These are phyloP conservation scores for Leptoclinus maculatus DNA, from an alignment of 2,797 vertebrate genomes.

Conservation along the genomic window DNA sequence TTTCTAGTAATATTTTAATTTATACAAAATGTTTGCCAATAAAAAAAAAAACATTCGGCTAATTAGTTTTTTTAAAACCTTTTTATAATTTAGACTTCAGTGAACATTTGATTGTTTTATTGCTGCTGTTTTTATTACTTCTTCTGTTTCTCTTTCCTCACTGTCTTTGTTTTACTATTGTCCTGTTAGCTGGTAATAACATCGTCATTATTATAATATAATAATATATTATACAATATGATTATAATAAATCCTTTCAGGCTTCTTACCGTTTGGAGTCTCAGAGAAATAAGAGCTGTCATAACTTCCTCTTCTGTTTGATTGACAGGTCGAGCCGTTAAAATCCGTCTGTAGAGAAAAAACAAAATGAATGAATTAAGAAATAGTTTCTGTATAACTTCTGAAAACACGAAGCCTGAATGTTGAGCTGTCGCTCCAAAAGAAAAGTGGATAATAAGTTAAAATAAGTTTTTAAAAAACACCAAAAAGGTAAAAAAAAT, in stretches of 20 bases:
- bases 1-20: background rate
- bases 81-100: background rate
- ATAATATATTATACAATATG: no score
- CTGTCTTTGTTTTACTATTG: background rate
- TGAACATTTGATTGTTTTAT: background rate
- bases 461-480: background rate
- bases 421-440: background rate
- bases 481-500: background rate
- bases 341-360: slow-evolving; percentile 88
- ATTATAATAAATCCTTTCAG: slow-evolving; percentile 25
- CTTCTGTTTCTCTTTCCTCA: background rate
- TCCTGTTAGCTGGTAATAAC: background rate
- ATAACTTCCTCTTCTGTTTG: slow-evolving; percentile 86
- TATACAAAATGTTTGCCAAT: background rate
- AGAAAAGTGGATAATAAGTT: background rate
- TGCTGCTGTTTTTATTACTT: background rate
- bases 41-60: background rate
- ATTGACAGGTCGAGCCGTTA: slow-evolving; percentile 87
- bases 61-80: background rate
- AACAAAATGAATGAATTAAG: background rate
- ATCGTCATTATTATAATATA: background rate
- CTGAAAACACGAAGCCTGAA: background rate
- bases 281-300: slow-evolving; percentile 91
- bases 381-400: background rate
- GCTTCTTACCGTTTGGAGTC: slow-evolving; percentile 87